These are phyloP conservation scores for Chrysina gloriosa DNA, from an alignment of 2,888 invertebrate species.

Conservation along the genomic window DNA sequence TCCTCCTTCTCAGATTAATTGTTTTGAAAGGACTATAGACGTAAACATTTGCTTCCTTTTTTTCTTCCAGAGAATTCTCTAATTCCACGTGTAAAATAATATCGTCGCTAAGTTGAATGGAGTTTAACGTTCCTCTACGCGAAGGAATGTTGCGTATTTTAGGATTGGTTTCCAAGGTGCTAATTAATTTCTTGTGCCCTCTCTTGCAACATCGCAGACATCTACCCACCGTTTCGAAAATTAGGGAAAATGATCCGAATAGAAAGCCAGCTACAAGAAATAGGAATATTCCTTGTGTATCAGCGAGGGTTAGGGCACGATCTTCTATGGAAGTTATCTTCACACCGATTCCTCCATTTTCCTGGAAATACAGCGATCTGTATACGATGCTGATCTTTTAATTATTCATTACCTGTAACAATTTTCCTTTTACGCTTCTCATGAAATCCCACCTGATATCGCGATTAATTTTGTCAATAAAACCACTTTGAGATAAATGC, in stretches of 20 bases:
- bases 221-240: conserved; percentile 79
- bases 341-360: conserved; percentile 64
- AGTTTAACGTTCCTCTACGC: conserved; percentile 54
- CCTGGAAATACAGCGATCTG: conserved; percentile 62
- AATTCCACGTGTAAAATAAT: not conserved
- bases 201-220: conserved; percentile 58
- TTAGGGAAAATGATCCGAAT: conserved; percentile 71
- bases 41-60: not conserved
- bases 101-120: conserved; percentile 17
- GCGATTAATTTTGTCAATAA: conserved; percentile 73
- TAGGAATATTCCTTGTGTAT: conserved; percentile 86
- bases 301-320: conserved; percentile 79
- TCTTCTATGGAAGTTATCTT: conserved; percentile 71
- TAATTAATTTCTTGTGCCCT: conserved; percentile 44
- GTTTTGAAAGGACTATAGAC: too few relatives aligned
- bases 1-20: too few relatives aligned
- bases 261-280: conserved; percentile 78
- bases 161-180: conserved; percentile 58
- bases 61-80: not conserved
- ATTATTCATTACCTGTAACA: conserved; percentile 69
- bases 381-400: not conserved
- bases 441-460: conserved; percentile 82
- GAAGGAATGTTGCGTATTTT: conserved; percentile 57
- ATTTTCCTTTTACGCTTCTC: conserved; percentile 71
- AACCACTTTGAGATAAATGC: conserved; percentile 75